These are phyloP conservation scores for Cyphomyrus discorhynchus DNA, from an alignment of 2,113 vertebrate genomes.

Conservation along the genomic window DNA sequence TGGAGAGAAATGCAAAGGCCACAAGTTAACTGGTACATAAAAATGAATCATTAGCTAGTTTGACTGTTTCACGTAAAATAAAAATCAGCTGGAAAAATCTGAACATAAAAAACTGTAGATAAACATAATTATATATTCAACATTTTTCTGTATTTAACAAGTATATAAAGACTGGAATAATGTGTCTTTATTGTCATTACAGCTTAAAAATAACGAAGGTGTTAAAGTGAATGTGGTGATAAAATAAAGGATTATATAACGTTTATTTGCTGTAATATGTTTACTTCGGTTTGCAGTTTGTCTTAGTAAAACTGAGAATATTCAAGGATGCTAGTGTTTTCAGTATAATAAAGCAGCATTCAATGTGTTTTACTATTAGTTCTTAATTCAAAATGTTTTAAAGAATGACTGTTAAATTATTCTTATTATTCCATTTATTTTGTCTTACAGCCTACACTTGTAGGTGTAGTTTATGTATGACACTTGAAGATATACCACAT, in stretches of 20 bases:
- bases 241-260: not conserved
- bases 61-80: not conserved
- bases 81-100: not conserved
- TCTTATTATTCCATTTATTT: not conserved
- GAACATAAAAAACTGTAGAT: not conserved
- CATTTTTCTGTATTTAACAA: not conserved
- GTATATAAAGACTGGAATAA: not conserved
- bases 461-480: not conserved
- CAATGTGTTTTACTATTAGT: not conserved
- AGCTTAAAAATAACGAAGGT: not conserved
- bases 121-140: not conserved
- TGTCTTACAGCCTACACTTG: not conserved
- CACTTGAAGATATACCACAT: not conserved
- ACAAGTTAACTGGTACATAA: constrained; percentile 30
- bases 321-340: not conserved
- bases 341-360: not conserved
- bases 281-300: not conserved
- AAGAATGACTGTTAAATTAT: not conserved
- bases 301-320: not conserved
- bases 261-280: not conserved
- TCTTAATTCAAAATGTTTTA: not conserved
- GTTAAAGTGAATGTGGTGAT: not conserved
- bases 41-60: constrained; percentile 10
- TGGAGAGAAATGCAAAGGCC: constrained; percentile 61
- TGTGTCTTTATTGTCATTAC: not conserved